These are phyloP conservation scores for Hofmannophila pseudospretella DNA, from an alignment of 2,888 invertebrate genomes.

Conservation along the genomic window DNA sequence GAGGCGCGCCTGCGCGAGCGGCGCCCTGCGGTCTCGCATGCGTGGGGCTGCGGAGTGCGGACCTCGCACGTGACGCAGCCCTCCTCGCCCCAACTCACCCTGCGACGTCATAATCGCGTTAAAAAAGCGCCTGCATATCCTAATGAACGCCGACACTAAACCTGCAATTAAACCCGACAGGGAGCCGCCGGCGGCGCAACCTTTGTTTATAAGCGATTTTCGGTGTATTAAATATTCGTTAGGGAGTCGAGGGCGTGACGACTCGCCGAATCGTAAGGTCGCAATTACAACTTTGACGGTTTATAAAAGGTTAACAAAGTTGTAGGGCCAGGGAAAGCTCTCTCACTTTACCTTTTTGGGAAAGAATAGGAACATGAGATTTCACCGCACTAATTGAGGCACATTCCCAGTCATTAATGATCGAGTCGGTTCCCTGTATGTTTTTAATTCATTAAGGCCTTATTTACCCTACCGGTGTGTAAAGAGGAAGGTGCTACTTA, in stretches of 20 bases:
- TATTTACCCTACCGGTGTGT: too few species aligned
- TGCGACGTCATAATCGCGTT: conserved; percentile 73
- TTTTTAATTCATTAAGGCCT: conserved; percentile 21
- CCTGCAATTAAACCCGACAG: conserved; percentile 64
- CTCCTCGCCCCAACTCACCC: conserved; percentile 69
- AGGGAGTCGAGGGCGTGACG: conserved; percentile 53
- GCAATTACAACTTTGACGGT: conserved; percentile 59
- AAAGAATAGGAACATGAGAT: conserved; percentile 43
- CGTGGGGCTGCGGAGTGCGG: conserved; percentile 76
- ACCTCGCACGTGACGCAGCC: conserved; percentile 76
- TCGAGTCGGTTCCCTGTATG: conserved; percentile 32
- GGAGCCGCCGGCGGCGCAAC: conserved; percentile 35
- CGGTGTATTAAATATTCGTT: conserved; percentile 61
- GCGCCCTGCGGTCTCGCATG: conserved; percentile 76
- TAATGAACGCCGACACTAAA: conserved; percentile 69
- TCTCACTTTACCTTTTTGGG: conserved; percentile 39
- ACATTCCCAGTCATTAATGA: conserved; percentile 39
- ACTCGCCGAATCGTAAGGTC: conserved; percentile 56
- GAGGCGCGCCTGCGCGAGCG: conserved; percentile 60
- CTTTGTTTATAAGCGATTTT: conserved; percentile 59
- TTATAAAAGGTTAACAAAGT: conserved; percentile 45
- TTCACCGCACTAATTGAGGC: conserved; percentile 53
- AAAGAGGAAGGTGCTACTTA: too few species aligned
- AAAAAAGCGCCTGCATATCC: conserved; percentile 73
- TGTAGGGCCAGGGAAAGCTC: conserved; percentile 36